These are phyloP conservation scores for Gouania willdenowi DNA, from an alignment of 2,797 vertebrate genomes.

Conservation along the genomic window DNA sequence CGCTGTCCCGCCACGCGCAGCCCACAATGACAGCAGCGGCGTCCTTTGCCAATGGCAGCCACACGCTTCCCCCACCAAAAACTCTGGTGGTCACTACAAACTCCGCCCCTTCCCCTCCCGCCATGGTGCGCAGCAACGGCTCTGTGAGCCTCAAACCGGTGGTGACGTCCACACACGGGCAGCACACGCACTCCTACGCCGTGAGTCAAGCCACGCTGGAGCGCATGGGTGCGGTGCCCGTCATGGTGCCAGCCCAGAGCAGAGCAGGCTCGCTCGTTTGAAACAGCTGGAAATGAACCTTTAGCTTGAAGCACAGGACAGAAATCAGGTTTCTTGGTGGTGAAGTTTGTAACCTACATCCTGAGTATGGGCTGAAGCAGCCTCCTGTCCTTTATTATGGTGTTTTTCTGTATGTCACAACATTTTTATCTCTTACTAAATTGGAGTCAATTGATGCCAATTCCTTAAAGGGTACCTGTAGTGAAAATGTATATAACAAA, in stretches of 20 bases:
- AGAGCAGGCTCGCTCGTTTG: slow-evolving; percentile 92
- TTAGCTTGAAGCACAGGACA: slow-evolving; percentile 4
- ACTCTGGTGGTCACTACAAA: slow-evolving; percentile 94
- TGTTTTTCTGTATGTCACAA: slow-evolving; percentile 45
- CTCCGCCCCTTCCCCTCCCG: slow-evolving; percentile 84
- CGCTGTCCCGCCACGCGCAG: slow-evolving; percentile 53
- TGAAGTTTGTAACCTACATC: slow-evolving; percentile 18
- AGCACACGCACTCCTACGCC: slow-evolving; percentile 84
- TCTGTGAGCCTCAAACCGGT: slow-evolving; percentile 82
- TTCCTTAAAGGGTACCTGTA: no score
- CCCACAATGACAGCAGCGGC: slow-evolving; percentile 36
- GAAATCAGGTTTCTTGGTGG: slow-evolving; percentile 10
- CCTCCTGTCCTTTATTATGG: slow-evolving; percentile 49
- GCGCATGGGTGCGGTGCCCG: slow-evolving; percentile 91
- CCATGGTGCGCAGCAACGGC: slow-evolving; percentile 85
- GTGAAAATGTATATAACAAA: no score
- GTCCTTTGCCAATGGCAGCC: slow-evolving; percentile 86
- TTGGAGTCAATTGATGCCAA: slow-evolving; percentile 65
- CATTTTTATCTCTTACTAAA: slow-evolving; percentile 38
- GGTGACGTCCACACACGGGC: slow-evolving; percentile 75
- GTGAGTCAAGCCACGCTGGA: slow-evolving; percentile 92
- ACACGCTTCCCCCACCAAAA: slow-evolving; percentile 85
- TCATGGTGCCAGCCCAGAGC: slow-evolving; percentile 97
- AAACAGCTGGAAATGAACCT: slow-evolving; percentile 3
- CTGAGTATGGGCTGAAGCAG: slow-evolving; percentile 49